Base-by-base conservation (phyloP, 1,140 invertebrate genomes). In the Lethocerus indicus region DNA sequence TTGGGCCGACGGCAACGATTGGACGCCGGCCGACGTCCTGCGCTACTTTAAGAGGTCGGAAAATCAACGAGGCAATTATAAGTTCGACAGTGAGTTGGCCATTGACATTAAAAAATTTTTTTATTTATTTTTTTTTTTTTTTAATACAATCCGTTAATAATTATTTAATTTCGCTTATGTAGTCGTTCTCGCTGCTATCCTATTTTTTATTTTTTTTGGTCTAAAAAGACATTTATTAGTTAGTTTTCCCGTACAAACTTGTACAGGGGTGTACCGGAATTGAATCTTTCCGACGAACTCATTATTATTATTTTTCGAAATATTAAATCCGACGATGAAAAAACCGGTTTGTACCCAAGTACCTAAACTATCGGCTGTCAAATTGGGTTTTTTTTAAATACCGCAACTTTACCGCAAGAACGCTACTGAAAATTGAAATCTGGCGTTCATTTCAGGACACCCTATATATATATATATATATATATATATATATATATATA, bases 1-100 rank as follows among this genome's bases (percentile, higher is more conserved):
- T 2, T 98, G 94, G 94, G 65, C 71, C 32, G 56, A 52, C 27
- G 27, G 39, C 13, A 6, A 39, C 3, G 68, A 71, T 14, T 79
- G 76, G 76, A 67, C 69, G 14, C 74, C 68, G 56, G 63, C 72
- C 18, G 74, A 79, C 54, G 65, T 75, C 16, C 57, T 73, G 4
- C 63, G 64, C 0, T 77, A 74, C 58, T 76, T 77, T 58, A 67
- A 68, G 45, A 72, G 70, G 58, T 59, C 66, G 1, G 73, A 75
- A 63, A 57, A 64, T 26, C 59, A 52, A 32, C 45, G 41, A 40
- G 58, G 57, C 18, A 35, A 39, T n/a, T 60, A 55, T 49, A 51
- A 41, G 12, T 52, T 57, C 41, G 54, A 58, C 35, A 47, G 60
- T 62, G 53, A 59, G 53, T 57, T 47, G 20, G 12, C 4, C 47